Percentiles rank a stretch among this genome's conserved stretches.
These are phyloP conservation scores for Sarcophaga carnaria DNA, from an alignment of 2,888 invertebrate genomes.

Conservation along the genomic window DNA sequence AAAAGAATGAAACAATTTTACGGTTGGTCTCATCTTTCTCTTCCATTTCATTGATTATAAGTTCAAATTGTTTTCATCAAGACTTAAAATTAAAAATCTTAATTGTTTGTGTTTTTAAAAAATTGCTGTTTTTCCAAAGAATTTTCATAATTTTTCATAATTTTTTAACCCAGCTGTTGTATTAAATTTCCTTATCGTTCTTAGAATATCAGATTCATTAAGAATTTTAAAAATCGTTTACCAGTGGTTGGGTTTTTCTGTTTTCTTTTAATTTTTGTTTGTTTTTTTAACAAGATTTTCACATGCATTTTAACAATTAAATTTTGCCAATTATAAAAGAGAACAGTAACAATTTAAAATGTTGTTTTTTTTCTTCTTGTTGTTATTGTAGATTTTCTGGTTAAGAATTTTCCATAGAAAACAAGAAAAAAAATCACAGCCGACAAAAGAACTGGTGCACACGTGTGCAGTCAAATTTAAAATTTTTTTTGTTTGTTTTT, in stretches of 20 bases:
- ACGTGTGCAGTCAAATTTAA: conserved; percentile 63
- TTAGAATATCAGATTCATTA: not conserved
- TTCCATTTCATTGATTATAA: too few relatives aligned
- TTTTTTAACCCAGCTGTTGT: too few relatives aligned
- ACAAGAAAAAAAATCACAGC: too few relatives aligned
- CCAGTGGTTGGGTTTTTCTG: conserved; percentile 8
- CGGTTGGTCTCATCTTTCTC: too few relatives aligned
- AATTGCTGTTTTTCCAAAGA: not conserved
- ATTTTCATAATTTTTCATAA: not conserved
- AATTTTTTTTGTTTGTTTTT: conserved; percentile 26
- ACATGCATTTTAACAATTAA: conserved; percentile 10
- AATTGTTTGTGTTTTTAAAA: not conserved
- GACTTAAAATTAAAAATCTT: not conserved
- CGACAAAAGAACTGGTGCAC: conserved; percentile 18
- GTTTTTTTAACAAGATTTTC: not conserved
- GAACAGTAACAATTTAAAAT: too few relatives aligned
- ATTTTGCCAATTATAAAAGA: too few relatives aligned
- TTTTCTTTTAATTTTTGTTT: not conserved
- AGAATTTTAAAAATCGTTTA: too few relatives aligned
- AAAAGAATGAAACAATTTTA: too few relatives aligned
- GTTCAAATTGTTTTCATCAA: not conserved
- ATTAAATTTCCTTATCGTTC: not conserved
- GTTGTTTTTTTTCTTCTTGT: too few relatives aligned
- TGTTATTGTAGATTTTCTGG: too few relatives aligned
- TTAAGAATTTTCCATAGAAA: too few relatives aligned